Evolutionary conservation across 2,888 invertebrate genomes (phyloP), one percentile per base, ranked within the genome.

Genomic region (Carabus problematicus): DNA sequence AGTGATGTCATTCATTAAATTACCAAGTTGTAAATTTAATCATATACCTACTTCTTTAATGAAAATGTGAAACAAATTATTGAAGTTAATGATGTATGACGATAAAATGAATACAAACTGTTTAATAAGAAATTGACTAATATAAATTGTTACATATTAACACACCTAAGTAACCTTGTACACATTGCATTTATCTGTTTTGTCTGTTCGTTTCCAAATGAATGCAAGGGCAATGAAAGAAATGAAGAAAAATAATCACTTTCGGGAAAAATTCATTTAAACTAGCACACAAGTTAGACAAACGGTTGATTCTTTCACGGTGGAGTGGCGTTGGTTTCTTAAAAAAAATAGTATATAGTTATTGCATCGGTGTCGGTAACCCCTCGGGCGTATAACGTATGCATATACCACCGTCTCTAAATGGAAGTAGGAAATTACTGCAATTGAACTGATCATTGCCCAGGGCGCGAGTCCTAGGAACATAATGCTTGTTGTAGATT

Each of bases 371-470:
- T 64, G 59, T 39, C 40, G 60, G 41, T 52, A n/a, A 59, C 62
- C 70, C 70, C 70, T 72, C 72, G n/a, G n/a, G 71, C 74, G 14
- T 12, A 7, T 45, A 45, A 14, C 52, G 52, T 52, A 52, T 52
- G 52, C 52, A 18, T 12, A 16, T 16, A 9, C 11, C 18, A 11
- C 71, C 72, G 75, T 73, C 74, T 76, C 75, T 76, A 78, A 77
- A 76, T 73, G 75, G 74, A 76, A 78, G 43, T 14, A 41, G 79
- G 78, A 80, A 80, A 81, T 80, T 78, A 79, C 80, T 78, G 77
- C 80, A 81, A 80, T 81, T 81, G 80, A 80, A 79, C 78, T 79
- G 79, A 80, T 80, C 80, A 80, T 80, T 79, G 79, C 78, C 76
- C 77, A 75, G 78, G 78, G 78, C 77, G 72, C 52, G 52, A 9